Evolutionary conservation across 2,888 invertebrate species (phyloP).

Genomic region (Cantharis lateralis): DNA sequence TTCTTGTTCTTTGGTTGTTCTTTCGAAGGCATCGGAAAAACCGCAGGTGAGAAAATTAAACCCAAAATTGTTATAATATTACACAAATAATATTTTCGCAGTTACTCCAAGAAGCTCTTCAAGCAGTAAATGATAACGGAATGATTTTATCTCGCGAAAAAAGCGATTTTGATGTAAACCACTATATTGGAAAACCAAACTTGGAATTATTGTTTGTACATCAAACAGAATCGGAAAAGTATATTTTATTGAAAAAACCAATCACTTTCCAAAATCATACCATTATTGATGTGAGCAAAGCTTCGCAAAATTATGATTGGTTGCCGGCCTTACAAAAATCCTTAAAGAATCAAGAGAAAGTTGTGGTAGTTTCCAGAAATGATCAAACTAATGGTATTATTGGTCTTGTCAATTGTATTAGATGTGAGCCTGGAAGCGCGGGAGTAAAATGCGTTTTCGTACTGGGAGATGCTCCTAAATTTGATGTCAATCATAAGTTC

Average conservation of each 20-base stretch:
- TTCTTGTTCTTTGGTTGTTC: not conserved
- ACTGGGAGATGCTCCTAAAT: constrained; percentile 64
- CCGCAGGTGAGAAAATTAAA: not conserved
- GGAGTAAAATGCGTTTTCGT: constrained; percentile 65
- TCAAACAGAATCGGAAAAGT: not conserved
- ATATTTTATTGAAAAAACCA: not conserved
- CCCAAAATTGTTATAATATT: not conserved
- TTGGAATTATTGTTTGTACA: not conserved
- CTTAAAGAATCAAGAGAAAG: not conserved
- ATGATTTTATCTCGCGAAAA: not conserved
- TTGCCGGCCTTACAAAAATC: not conserved
- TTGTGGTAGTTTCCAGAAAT: not conserved
- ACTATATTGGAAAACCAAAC: not conserved
- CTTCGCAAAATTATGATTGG: not conserved
- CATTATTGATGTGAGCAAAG: not conserved
- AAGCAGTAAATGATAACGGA: constrained; percentile 2
- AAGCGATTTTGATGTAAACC: not conserved
- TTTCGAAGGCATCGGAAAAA: not conserved
- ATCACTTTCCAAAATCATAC: not conserved
- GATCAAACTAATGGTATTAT: constrained; percentile 55
- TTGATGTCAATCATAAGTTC: constrained; percentile 66
- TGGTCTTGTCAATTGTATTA: constrained; percentile 84
- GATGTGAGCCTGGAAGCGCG: constrained; percentile 63
- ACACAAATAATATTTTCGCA: not conserved
- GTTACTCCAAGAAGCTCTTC: not conserved